Conservation (phyloP, 1,140 invertebrate genomes). For the Pygmarrhopalites habei region DNA sequence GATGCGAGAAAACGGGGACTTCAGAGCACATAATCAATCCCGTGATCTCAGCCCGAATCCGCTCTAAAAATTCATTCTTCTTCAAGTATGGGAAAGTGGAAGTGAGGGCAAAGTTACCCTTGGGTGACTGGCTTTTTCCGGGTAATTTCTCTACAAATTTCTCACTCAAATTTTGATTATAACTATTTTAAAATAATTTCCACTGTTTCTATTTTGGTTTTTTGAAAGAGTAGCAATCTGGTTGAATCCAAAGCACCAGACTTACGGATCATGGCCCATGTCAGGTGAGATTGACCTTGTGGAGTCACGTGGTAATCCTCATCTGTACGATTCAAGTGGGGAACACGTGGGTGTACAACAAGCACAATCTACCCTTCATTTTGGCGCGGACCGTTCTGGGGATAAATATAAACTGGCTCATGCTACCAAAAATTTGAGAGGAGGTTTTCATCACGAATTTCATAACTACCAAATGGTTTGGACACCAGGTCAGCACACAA, state of each 20-base stretch:
- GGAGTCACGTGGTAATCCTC: conserved; percentile 40
- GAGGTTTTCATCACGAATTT: no score
- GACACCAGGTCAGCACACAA: no score
- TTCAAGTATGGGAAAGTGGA: conserved; percentile 67
- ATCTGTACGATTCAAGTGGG: conserved; percentile 1
- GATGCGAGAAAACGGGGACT: conserved; percentile 2
- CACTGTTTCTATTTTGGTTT: no score
- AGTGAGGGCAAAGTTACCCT: conserved; percentile 45
- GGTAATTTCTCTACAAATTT: no score
- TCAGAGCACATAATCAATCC: conserved; percentile 1
- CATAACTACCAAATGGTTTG: no score
- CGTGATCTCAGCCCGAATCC: conserved; percentile 56
- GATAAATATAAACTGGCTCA: no score
- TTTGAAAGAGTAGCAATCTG: conserved; percentile 40
- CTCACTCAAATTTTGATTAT: background rate
- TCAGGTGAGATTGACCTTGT: conserved; percentile 43
- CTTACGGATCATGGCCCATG: conserved; percentile 41
- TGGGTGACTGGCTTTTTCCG: conserved; percentile 22
- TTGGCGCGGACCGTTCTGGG: no score
- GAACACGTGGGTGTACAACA: no score
- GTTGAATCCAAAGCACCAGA: conserved; percentile 39
- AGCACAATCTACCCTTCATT: no score
- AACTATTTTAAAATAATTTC: background rate
- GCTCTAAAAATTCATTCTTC: conserved; percentile 56
- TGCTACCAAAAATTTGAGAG: no score